A percentile compares a stretch with the other conserved stretches of the same genome.
Conservation (phyloP, 2,888 invertebrate genomes). For the Acleris literana region DNA sequence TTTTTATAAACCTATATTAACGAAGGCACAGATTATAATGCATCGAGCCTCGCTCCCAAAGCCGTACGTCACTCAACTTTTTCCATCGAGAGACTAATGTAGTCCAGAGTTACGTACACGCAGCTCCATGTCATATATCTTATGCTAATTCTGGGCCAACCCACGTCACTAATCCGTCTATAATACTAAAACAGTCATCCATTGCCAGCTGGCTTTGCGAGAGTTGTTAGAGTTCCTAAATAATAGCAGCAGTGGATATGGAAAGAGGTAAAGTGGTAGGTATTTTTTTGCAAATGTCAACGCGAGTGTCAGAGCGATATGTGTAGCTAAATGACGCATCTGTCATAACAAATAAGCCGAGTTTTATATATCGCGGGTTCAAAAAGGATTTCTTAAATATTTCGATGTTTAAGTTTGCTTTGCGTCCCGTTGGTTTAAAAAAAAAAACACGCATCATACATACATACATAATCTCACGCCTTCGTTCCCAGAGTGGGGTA, state of each 20-base stretch:
- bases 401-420: constrained; percentile 1
- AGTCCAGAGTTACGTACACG: constrained; percentile 7
- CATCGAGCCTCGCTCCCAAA: neutral
- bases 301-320: constrained; percentile 9
- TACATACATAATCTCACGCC: too few species aligned
- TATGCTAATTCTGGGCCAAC: constrained; percentile 15
- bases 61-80: constrained; percentile 4
- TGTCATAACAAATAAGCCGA: constrained; percentile 20
- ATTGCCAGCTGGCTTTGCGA: neutral
- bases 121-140: constrained; percentile 12
- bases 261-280: neutral
- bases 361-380: constrained; percentile 8
- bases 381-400: constrained; percentile 11
- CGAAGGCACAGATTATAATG: too few species aligned
- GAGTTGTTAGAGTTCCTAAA: neutral
- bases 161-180: neutral
- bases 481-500: too few species aligned
- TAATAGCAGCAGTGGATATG: neutral
- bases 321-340: constrained; percentile 22
- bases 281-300: constrained; percentile 11
- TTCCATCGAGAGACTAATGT: constrained; percentile 14
- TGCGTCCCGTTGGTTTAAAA: too few species aligned
- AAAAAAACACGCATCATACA: too few species aligned
- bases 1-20: too few species aligned
- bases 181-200: neutral